Evolutionary conservation across 2,888 invertebrate species (phyloP), one percentile per base, ranked within the genome.

Genomic region (Graphium colonna): DNA sequence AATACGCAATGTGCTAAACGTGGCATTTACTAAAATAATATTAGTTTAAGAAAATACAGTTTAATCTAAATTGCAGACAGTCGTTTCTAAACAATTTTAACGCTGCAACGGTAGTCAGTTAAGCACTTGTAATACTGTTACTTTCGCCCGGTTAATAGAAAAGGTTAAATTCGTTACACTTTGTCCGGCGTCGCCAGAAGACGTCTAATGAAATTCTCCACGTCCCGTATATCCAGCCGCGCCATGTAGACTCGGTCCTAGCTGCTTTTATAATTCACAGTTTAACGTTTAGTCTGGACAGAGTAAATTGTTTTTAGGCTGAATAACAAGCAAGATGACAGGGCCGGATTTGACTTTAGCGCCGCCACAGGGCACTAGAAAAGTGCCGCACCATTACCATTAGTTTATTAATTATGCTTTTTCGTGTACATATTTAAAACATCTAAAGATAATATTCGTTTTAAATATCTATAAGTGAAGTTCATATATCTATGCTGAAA

Each of bases 121-220:
- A 13, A 12, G 13, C 36, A n/a, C 36, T 36, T n/a, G 36, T 7
- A 36, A 36, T 13, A 12, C 36, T n/a, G 3, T 21, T 3, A 5
- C 21, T 2, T 21, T 5, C 21, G 21, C 21, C 21, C 21, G 21
- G 21, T 21, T 21, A 12, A n/a, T 7, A 28, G 28, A 39, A 26
- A 31, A 8, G 5, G 31, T 28, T 10, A 28, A 28, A 41, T 41
- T 12, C n/a, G 15, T 10, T 2, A 2, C 40, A 7, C 26, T 12
- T 31, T 17, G 40, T 15, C 26, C n/a, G n/a, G 15, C 10, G 41
- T n/a, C 41, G 21, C 17, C 16, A 4, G 21, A 21, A 21, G 10
- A 13, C 9, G 42, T 36, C 17, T 51, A 44, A 44, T 39, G 39
- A 45, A 38, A 51, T 40, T 18, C 40, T 16, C 15, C 21, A 21